Base-by-base conservation (phyloP, 2,888 invertebrate species). In the Scaptodrosophila latifasciaeformis region DNA sequence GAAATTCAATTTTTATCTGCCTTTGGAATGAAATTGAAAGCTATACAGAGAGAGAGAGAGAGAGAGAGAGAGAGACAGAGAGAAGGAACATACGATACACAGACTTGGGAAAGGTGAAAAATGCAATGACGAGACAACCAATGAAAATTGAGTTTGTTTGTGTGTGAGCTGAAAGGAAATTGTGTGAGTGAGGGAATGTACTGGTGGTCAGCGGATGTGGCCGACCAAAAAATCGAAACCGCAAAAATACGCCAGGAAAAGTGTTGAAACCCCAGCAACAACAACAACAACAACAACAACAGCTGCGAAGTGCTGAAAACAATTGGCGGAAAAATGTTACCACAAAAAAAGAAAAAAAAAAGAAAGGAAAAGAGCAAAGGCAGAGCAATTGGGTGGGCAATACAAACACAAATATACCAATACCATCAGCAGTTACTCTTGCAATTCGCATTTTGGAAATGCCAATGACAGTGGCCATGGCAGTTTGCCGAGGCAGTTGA, bases 271-370 rank as follows among this genome's bases (percentile, higher is more conserved):
- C 24, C 24, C 24, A 5, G 24, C 7, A 50, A 29, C 49, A 24
- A 34, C 17, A 15, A 35, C 40, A 6, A 19, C 17, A 21, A 24
- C 3, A 24, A 24, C 4, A 24, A 24, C 24, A 24, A 31, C n/a
- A 24, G 24, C 24, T 24, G 4, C 24, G 13, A 37, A 34, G 29
- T 43, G 54, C 34, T 27, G 34, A 68, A 65, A 59, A 70, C 62
- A 67, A 69, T 67, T 70, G 70, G 42, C 39, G 58, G 46, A 56
- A 64, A 65, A 63, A 65, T 59, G 48, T 40, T 3, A 24, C 24
- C 24, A 24, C 24, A 24, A 24, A 24, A 24, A 49, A 56, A 58
- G 64, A 17, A 49, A 46, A 44, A 51, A 39, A 40, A 30, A 15
- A 34, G 34, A 12, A 39, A 46, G 10, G 43, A 34, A n/a, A n/a